Evolutionary conservation across 1,140 invertebrate species (phyloP).

Genomic region (Dreissena rostriformis): DNA sequence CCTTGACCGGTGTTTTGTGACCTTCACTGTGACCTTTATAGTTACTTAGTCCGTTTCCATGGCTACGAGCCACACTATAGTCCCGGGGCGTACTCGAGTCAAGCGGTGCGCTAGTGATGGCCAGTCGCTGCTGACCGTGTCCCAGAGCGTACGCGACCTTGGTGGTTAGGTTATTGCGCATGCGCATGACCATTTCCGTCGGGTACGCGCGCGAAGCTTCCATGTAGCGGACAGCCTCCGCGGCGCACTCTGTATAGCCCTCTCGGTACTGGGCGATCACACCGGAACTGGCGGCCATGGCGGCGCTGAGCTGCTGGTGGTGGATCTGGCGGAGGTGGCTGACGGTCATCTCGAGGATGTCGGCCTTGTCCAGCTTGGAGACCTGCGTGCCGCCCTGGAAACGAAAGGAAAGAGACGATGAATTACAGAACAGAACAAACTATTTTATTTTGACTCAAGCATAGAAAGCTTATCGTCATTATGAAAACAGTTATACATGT

Average conservation of each 20-base stretch:
- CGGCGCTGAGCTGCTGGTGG: slow-evolving; percentile 71
- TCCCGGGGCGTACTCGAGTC: neutral
- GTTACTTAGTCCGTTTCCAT: neutral
- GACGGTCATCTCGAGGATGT: slow-evolving; percentile 98
- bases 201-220: slow-evolving; percentile 86
- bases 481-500: no score
- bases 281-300: slow-evolving; percentile 90
- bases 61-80: neutral
- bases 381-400: slow-evolving; percentile 84
- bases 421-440: neutral
- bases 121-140: neutral
- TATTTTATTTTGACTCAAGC: no score
- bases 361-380: slow-evolving; percentile 97
- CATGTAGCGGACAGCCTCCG: slow-evolving; percentile 92
- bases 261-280: slow-evolving; percentile 92
- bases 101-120: neutral
- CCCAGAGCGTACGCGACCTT: slow-evolving; percentile 4
- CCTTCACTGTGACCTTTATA: neutral
- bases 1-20: slow-evolving; percentile 27
- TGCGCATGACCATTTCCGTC: slow-evolving; percentile 34
- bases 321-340: slow-evolving; percentile 87
- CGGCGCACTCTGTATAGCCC: slow-evolving; percentile 93
- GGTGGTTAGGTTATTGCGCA: slow-evolving; percentile 25
- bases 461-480: no score
- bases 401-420: slow-evolving; percentile 19